Conservation (phyloP, 2,888 invertebrate genomes). For the Chrysotoxum bicinctum region DNA sequence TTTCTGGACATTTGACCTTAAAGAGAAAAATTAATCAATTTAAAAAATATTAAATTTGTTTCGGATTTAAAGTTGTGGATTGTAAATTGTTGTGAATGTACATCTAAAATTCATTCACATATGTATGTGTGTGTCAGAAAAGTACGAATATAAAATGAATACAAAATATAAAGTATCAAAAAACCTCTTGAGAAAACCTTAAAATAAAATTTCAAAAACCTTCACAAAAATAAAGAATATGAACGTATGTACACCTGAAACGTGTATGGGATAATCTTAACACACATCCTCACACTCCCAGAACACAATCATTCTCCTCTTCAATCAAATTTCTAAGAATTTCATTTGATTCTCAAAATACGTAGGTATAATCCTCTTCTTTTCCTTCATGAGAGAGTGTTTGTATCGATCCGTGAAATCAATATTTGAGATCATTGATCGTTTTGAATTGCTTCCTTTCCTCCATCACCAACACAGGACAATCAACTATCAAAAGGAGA, state of each 20-base stretch:
- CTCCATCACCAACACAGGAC: slow-evolving; percentile 14
- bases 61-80: too few relatives aligned
- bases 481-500: slow-evolving; percentile 44
- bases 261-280: slow-evolving; percentile 32
- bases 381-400: not conserved
- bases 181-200: not conserved
- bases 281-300: slow-evolving; percentile 36
- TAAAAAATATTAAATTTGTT: too few relatives aligned
- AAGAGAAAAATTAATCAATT: too few relatives aligned
- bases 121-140: too few relatives aligned
- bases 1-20: too few relatives aligned
- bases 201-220: not conserved
- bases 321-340: slow-evolving; percentile 33
- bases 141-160: too few relatives aligned
- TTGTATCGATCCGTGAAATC: slow-evolving; percentile 50
- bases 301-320: not conserved
- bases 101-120: too few relatives aligned
- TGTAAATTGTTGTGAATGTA: too few relatives aligned
- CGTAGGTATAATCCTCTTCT: not conserved
- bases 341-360: not conserved
- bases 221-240: not conserved
- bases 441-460: slow-evolving; percentile 55
- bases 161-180: too few relatives aligned
- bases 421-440: slow-evolving; percentile 67
- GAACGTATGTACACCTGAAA: slow-evolving; percentile 13